Conservation (phyloP, 92 coral and sea anemone species). For the Pocillopora meandrina region DNA sequence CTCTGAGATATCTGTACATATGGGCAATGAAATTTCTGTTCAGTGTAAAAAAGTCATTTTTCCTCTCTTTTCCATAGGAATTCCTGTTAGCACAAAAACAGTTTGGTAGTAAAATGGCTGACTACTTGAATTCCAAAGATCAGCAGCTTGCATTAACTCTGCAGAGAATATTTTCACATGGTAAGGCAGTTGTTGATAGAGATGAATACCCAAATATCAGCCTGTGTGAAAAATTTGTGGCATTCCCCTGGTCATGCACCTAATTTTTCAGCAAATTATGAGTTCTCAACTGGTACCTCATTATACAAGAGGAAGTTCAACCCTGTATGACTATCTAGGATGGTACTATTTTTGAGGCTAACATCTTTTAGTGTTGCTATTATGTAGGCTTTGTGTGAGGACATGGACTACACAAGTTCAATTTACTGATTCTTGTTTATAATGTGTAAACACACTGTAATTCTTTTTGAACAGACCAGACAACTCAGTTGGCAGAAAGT, state of each 20-base stretch:
- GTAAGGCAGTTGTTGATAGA: conserved; percentile 24
- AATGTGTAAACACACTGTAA: too few species aligned
- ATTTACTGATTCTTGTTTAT: too few species aligned
- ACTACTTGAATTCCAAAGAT: conserved; percentile 56
- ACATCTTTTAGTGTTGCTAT: too few species aligned
- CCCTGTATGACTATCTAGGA: too few species aligned
- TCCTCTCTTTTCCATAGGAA: conserved; percentile 45
- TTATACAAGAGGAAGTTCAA: too few species aligned
- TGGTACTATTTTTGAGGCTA: too few species aligned
- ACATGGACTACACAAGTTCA: too few species aligned
- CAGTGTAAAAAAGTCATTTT: neutral
- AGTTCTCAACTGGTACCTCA: too few species aligned
- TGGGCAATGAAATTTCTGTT: neutral
- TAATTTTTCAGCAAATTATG: too few species aligned
- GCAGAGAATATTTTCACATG: conserved; percentile 57
- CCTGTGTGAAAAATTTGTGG: too few species aligned
- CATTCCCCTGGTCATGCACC: too few species aligned
- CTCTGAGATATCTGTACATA: neutral
- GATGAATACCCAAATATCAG: neutral
- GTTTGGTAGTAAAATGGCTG: conserved; percentile 62
- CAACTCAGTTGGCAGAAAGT: conserved; percentile 44
- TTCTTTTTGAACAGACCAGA: conserved; percentile 8
- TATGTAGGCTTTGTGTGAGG: too few species aligned
- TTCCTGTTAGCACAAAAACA: conserved; percentile 70
- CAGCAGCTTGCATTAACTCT: conserved; percentile 60